Percentiles rank a stretch among this genome's conserved stretches.
Evolutionary conservation across 1,140 invertebrate species (phyloP).

Genomic region (Gryon sp.): DNA sequence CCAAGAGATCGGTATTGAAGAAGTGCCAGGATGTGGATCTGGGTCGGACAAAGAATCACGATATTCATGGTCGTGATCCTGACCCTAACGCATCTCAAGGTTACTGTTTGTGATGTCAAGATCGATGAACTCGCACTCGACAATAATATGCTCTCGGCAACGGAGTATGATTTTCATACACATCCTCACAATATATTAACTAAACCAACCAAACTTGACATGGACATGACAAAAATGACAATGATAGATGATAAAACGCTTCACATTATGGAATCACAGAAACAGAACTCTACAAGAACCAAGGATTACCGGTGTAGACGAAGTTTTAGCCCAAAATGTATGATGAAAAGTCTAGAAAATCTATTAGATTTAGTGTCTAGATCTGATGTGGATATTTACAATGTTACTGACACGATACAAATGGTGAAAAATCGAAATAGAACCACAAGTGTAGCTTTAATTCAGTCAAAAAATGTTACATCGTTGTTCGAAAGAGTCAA

Average conservation of each 20-base stretch:
- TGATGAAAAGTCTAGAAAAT: conserved; percentile 50
- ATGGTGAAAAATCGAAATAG: conserved; percentile 63
- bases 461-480: conserved; percentile 28
- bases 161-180: conserved; percentile 18
- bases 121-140: conserved; percentile 57
- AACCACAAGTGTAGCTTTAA: conserved; percentile 27
- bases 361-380: conserved; percentile 65
- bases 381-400: conserved; percentile 62
- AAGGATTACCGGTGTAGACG: conserved; percentile 24
- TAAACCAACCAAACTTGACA: conserved; percentile 75
- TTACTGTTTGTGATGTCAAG: conserved; percentile 51
- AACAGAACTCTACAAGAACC: conserved; percentile 20
- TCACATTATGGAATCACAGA: conserved; percentile 62
- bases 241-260: conserved; percentile 65
- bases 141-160: conserved; percentile 30
- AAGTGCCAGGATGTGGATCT: conserved; percentile 63
- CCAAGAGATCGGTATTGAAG: conserved; percentile 48
- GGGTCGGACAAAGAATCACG: conserved; percentile 53
- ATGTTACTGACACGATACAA: conserved; percentile 72
- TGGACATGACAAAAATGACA: conserved; percentile 65
- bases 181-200: conserved; percentile 65
- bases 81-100: conserved; percentile 58
- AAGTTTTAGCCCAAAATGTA: conserved; percentile 49
- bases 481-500: conserved; percentile 72
- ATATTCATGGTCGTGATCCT: conserved; percentile 60